These are phyloP conservation scores for Drosophila fuyamai DNA, from an alignment of 1,140 invertebrate species.

Conservation along the genomic window DNA sequence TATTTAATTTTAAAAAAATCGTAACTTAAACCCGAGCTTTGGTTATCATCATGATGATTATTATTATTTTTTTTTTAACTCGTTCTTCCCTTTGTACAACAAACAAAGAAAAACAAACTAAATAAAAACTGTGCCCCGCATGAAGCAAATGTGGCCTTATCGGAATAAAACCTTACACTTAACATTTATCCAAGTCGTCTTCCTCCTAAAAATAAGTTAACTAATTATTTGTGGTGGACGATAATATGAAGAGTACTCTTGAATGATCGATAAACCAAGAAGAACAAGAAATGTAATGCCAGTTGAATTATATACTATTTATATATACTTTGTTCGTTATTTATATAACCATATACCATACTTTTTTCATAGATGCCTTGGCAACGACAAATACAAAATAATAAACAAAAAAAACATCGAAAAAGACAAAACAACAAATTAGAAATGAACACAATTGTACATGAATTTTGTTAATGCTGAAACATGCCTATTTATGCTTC, in stretches of 20 bases:
- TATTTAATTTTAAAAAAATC: slow-evolving; percentile 36
- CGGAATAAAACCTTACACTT: slow-evolving; percentile 18
- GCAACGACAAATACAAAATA: slow-evolving; percentile 38
- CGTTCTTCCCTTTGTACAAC: slow-evolving; percentile 71
- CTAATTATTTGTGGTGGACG: slow-evolving; percentile 19
- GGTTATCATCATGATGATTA: slow-evolving; percentile 40
- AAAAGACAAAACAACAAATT: slow-evolving; percentile 60
- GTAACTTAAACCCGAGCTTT: slow-evolving; percentile 46
- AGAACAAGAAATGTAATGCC: slow-evolving; percentile 56
- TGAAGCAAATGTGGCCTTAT: slow-evolving; percentile 32
- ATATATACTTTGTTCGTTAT: slow-evolving; percentile 50
- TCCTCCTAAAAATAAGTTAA: slow-evolving; percentile 39
- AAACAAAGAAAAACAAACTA: slow-evolving; percentile 25
- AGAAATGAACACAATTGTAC: slow-evolving; percentile 60
- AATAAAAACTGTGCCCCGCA: slow-evolving; percentile 20
- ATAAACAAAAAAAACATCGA: slow-evolving; percentile 38
- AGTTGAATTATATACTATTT: slow-evolving; percentile 62
- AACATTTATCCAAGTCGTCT: slow-evolving; percentile 42
- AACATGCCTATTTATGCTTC: slow-evolving; percentile 75
- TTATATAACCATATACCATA: slow-evolving; percentile 47
- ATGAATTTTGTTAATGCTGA: slow-evolving; percentile 75
- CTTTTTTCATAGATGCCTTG: slow-evolving; percentile 51
- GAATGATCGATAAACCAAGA: slow-evolving; percentile 29
- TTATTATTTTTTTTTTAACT: slow-evolving; percentile 20
- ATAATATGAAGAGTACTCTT: slow-evolving; percentile 16